These are phyloP conservation scores for Lagopus muta DNA, from an alignment of 2,113 vertebrate genomes.

Conservation along the genomic window DNA sequence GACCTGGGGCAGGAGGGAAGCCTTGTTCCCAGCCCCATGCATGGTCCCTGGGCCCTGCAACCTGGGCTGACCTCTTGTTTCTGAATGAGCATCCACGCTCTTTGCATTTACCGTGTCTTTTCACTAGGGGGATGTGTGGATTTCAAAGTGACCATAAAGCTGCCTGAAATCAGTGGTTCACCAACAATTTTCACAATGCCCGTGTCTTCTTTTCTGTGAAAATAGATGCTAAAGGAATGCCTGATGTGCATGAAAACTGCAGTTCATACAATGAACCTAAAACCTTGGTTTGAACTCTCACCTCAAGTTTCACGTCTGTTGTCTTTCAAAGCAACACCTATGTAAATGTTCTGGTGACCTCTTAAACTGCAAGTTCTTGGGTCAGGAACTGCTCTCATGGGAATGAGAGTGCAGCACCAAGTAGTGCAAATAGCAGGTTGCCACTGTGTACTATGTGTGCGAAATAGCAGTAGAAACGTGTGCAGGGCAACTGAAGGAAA, in stretches of 20 bases:
- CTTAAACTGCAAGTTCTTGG: not conserved
- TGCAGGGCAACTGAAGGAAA: not conserved
- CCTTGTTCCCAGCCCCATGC: fast-evolving
- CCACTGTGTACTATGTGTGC: not conserved
- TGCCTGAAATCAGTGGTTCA: not conserved
- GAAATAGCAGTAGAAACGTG: not conserved
- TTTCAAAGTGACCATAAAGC: not conserved
- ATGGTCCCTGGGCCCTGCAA: not conserved
- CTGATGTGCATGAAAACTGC: not conserved
- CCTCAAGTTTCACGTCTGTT: not conserved
- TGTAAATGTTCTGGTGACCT: not conserved
- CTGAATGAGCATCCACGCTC: not conserved
- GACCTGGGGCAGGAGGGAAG: not conserved
- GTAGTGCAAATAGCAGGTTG: not conserved
- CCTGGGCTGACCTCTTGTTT: not conserved
- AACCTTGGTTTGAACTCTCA: fast-evolving
- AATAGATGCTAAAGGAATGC: not conserved
- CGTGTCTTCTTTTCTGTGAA: not conserved
- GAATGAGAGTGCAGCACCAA: not conserved
- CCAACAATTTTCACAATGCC: not conserved
- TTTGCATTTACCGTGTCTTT: not conserved
- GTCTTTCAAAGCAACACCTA: not conserved
- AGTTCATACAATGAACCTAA: not conserved
- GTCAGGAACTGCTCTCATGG: not conserved
- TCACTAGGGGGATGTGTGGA: not conserved